Evolutionary conservation across 2,888 invertebrate genomes (phyloP).

Genomic region (Polyommatus icarus): DNA sequence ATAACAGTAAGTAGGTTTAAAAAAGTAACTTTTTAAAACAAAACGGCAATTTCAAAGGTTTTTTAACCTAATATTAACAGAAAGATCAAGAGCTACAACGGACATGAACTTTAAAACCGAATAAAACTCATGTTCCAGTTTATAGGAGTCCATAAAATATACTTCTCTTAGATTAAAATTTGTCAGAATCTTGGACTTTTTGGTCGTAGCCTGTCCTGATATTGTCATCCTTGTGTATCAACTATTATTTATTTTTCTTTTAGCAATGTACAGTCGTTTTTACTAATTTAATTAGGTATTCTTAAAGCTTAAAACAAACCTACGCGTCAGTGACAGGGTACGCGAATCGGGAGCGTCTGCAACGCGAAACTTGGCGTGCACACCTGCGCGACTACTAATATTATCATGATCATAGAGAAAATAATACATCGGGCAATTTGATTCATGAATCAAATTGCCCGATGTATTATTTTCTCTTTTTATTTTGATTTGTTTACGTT

Average conservation of each 20-base stretch:
- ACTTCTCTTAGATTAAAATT: neutral
- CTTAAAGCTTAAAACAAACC: no score
- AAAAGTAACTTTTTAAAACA: neutral
- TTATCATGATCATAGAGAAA: no score
- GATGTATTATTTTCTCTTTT: no score
- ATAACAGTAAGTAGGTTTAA: no score
- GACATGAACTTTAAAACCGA: constrained; percentile 13
- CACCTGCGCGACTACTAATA: no score
- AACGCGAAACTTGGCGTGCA: no score
- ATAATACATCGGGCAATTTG: no score
- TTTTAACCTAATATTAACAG: neutral
- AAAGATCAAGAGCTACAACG: neutral
- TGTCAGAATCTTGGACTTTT: neutral
- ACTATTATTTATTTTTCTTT: neutral
- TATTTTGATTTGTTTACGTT: no score
- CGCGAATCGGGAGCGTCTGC: no score
- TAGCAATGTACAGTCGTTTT: neutral
- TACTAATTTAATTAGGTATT: no score
- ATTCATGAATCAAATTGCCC: no score
- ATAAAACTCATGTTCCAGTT: constrained; percentile 17
- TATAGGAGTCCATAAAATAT: constrained; percentile 6
- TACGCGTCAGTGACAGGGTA: no score
- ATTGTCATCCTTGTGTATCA: neutral
- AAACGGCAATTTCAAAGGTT: neutral
- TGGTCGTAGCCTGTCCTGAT: neutral